These are phyloP conservation scores for Periphyllus acericola DNA, from an alignment of 2,888 invertebrate genomes.

Conservation along the genomic window DNA sequence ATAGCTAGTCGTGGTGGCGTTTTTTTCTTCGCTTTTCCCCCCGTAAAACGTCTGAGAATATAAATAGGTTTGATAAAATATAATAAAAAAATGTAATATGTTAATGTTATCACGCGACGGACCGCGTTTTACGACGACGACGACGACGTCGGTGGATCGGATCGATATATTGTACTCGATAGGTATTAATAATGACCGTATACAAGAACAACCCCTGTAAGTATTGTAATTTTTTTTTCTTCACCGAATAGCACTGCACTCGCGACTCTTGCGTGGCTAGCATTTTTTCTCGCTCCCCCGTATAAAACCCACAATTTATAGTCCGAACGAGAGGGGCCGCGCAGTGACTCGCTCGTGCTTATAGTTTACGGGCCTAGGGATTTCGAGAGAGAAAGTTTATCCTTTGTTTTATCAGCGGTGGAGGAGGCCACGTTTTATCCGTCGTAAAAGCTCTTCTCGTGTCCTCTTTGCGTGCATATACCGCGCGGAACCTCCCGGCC, in stretches of 20 bases:
- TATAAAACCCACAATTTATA: not conserved
- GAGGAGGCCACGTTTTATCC: not conserved
- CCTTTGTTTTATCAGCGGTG: slow-evolving; percentile 21
- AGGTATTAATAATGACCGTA: not conserved
- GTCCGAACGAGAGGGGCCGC: not conserved
- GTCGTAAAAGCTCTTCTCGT: slow-evolving; percentile 5
- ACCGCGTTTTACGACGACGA: not conserved
- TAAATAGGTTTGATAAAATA: not conserved
- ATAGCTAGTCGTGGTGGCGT: not conserved
- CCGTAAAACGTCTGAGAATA: not conserved
- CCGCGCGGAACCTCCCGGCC: not conserved
- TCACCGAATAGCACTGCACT: not conserved
- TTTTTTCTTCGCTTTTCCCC: not conserved
- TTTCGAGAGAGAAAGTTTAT: slow-evolving; percentile 34
- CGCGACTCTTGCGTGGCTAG: not conserved
- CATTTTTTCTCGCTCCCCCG: not conserved
- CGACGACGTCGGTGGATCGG: no score
- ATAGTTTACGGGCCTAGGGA: slow-evolving; percentile 11
- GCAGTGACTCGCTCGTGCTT: no score
- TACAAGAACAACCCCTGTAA: not conserved
- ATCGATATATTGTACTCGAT: not conserved
- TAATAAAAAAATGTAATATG: not conserved
- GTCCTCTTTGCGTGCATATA: not conserved
- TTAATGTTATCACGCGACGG: not conserved
- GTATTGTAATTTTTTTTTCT: not conserved